Evolutionary conservation across 2,888 invertebrate genomes (phyloP).

Genomic region (Rotaria magnacalcarata): DNA sequence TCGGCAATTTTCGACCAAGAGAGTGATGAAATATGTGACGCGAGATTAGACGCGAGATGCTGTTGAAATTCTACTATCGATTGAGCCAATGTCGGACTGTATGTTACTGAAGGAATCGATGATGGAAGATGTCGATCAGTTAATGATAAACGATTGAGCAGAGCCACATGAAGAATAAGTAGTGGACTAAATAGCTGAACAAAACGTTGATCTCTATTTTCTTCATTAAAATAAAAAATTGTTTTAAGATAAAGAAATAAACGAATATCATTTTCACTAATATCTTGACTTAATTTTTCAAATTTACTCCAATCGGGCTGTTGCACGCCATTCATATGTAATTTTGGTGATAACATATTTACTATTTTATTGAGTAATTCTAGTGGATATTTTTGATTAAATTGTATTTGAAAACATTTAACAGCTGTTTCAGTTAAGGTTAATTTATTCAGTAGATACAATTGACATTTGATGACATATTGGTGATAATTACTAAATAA

Average conservation of each 20-base stretch:
- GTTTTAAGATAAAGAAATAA: background rate
- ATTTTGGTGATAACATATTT: background rate
- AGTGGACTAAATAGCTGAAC: background rate
- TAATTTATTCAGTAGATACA: constrained; percentile 22
- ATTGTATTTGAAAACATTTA: constrained; percentile 11
- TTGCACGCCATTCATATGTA: background rate
- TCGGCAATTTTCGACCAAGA: background rate
- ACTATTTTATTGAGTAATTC: background rate
- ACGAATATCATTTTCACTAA: background rate
- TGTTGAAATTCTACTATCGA: background rate
- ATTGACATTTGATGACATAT: background rate
- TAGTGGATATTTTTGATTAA: background rate
- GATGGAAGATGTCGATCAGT: constrained; percentile 13
- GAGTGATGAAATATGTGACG: background rate
- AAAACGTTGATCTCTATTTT: background rate
- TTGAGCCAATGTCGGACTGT: background rate
- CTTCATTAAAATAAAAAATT: background rate
- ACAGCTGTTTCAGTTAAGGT: background rate
- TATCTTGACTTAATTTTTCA: background rate
- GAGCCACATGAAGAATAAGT: constrained; percentile 3
- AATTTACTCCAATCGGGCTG: background rate
- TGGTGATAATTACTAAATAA: constrained; percentile 13
- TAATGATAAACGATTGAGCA: constrained; percentile 1
- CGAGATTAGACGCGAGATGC: background rate
- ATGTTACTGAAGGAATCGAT: background rate